A percentile compares a stretch with the other conserved stretches of the same genome.
phyloP scores from a whole-genome alignment of 2,113 vertebrate genomes.

The Lepus americanus region DNA sequence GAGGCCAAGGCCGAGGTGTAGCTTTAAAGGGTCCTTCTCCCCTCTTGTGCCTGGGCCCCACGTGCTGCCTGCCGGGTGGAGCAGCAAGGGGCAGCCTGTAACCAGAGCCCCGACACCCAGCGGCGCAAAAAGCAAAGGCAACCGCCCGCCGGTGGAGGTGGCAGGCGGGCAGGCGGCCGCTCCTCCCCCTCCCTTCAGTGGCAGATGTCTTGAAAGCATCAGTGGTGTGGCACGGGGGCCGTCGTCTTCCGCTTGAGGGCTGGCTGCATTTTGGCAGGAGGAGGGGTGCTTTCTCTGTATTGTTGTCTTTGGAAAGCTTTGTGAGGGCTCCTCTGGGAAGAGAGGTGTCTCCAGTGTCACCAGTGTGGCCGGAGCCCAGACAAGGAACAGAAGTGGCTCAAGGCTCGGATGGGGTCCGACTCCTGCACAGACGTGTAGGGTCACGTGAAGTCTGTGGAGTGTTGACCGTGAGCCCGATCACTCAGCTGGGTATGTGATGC shows the following conservation, averaged over 20 bases:
- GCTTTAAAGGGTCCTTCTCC: conserved; percentile 36
- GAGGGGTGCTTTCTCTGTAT: background rate
- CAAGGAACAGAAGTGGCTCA: background rate
- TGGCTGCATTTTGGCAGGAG: background rate
- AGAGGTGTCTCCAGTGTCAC: background rate
- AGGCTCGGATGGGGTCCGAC: background rate
- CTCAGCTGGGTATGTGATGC: background rate
- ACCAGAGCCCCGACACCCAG: background rate
- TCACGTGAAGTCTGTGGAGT: background rate
- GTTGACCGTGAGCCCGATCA: background rate
- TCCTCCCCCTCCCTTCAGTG: background rate
- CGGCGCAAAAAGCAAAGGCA: no score
- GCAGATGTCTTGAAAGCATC: background rate
- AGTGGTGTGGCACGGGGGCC: background rate
- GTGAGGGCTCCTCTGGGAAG: background rate
- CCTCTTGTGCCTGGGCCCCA: conserved; percentile 46
- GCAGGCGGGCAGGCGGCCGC: background rate
- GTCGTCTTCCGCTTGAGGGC: background rate
- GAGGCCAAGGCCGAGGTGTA: conserved; percentile 31
- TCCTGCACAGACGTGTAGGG: background rate
- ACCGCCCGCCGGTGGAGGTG: no score
- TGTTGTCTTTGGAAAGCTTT: background rate
- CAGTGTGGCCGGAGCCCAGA: background rate
- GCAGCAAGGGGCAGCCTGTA: background rate
- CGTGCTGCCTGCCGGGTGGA: conserved; percentile 18